Conservation (phyloP, 2,888 invertebrate genomes). For the Cheilosia impressa region DNA sequence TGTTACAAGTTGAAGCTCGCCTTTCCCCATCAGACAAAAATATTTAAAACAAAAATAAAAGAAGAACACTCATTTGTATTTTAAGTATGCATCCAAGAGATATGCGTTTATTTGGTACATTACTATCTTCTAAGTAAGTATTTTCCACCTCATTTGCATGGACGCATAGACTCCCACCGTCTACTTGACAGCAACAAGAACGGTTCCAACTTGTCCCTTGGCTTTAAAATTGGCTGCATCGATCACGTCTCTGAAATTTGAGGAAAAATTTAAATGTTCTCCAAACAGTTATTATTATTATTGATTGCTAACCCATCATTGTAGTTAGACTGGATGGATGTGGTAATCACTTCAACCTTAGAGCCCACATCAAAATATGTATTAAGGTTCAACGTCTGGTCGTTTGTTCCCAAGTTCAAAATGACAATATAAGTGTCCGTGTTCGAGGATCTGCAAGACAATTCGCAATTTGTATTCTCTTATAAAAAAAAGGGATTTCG, state of each 20-base stretch:
- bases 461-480: too few species aligned
- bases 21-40: too few species aligned
- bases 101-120: not conserved
- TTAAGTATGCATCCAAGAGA: too few species aligned
- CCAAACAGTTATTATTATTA: not conserved
- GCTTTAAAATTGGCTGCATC: slow-evolving; percentile 78
- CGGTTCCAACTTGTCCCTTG: slow-evolving; percentile 80
- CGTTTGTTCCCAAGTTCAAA: slow-evolving; percentile 85
- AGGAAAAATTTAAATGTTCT: not conserved
- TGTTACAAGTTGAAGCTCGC: too few species aligned
- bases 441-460: slow-evolving; percentile 41
- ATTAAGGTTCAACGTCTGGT: slow-evolving; percentile 84
- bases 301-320: slow-evolving; percentile 79
- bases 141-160: not conserved
- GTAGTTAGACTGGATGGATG: slow-evolving; percentile 81
- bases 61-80: too few species aligned
- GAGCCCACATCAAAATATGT: slow-evolving; percentile 78
- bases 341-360: slow-evolving; percentile 81
- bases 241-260: slow-evolving; percentile 77
- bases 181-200: slow-evolving; percentile 78
- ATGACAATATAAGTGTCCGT: slow-evolving; percentile 83
- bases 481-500: too few species aligned
- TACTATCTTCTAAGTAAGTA: not conserved
- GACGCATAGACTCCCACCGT: not conserved
- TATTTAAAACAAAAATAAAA: too few species aligned